Percentiles rank a stretch among this genome's conserved stretches.
These are phyloP conservation scores for Phyllostomus discolor DNA, from an alignment of 2,113 vertebrate genomes.

Conservation along the genomic window DNA sequence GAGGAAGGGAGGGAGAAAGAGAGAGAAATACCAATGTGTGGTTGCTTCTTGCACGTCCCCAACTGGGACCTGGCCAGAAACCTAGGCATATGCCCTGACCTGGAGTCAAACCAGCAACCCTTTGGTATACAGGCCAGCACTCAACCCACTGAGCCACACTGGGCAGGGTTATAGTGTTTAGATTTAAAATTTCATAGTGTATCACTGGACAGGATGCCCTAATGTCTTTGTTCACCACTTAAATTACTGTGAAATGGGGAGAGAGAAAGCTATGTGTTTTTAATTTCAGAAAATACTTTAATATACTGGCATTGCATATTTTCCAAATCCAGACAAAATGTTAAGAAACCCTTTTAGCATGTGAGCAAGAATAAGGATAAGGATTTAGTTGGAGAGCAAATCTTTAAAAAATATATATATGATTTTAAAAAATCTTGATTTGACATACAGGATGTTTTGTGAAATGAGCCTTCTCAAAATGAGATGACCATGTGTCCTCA, in stretches of 20 bases:
- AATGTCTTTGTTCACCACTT: slow-evolving; percentile 15
- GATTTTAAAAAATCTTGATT: not conserved
- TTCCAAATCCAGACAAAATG: not conserved
- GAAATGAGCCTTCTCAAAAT: slow-evolving; percentile 24
- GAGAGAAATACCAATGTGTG: too few relatives aligned
- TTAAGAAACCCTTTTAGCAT: not conserved
- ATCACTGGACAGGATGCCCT: not conserved
- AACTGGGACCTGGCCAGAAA: too few relatives aligned
- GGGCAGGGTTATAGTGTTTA: not conserved
- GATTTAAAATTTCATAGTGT: not conserved
- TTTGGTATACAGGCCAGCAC: too few relatives aligned
- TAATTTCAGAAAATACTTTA: not conserved
- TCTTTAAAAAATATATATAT: not conserved
- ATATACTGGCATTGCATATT: not conserved
- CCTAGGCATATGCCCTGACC: too few relatives aligned
- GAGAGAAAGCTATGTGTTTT: not conserved
- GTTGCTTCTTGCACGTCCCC: too few relatives aligned
- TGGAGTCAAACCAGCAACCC: too few relatives aligned
- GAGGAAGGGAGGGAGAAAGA: too few relatives aligned
- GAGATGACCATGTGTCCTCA: not conserved
- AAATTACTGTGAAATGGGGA: not conserved
- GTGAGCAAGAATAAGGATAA: not conserved
- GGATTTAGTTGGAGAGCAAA: slow-evolving; percentile 1
- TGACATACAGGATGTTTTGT: not conserved
- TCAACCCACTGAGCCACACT: too few relatives aligned